Percentiles rank a stretch among this genome's conserved stretches.
Evolutionary conservation across 2,113 vertebrate genomes (phyloP).

Genomic region (Colinus virginianus): DNA sequence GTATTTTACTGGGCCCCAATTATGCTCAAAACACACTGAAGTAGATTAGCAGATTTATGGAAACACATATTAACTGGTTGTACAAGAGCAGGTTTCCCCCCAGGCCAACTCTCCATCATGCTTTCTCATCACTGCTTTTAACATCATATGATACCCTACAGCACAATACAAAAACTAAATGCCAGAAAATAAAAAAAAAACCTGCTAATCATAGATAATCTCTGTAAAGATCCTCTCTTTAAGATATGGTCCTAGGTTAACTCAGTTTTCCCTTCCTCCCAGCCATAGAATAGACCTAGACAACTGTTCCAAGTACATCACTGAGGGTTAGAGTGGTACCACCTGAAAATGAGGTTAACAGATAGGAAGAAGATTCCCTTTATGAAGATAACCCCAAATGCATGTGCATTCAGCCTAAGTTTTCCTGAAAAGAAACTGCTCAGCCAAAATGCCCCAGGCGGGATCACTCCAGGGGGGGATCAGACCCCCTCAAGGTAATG

Average conservation of each 20-base stretch:
- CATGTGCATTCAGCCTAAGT: neutral
- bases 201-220: conserved; percentile 23
- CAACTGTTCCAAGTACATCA: neutral
- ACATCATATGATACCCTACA: neutral
- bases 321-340: neutral
- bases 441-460: neutral
- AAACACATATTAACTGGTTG: conserved; percentile 53
- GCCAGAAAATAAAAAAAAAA: conserved; percentile 29
- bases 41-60: conserved; percentile 59
- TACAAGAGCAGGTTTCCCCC: conserved; percentile 26
- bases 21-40: conserved; percentile 66
- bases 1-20: conserved; percentile 56
- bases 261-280: neutral
- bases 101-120: neutral
- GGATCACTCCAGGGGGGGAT: neutral
- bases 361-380: neutral
- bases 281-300: neutral
- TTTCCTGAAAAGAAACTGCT: neutral
- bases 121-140: conserved; percentile 41
- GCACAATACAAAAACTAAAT: conserved; percentile 42
- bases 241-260: neutral
- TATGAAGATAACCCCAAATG: neutral
- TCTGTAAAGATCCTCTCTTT: conserved; percentile 1
- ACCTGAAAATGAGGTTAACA: neutral
- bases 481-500: neutral